These are phyloP conservation scores for Pomatostomus ruficeps DNA, from an alignment of 2,113 vertebrate species.

Conservation along the genomic window DNA sequence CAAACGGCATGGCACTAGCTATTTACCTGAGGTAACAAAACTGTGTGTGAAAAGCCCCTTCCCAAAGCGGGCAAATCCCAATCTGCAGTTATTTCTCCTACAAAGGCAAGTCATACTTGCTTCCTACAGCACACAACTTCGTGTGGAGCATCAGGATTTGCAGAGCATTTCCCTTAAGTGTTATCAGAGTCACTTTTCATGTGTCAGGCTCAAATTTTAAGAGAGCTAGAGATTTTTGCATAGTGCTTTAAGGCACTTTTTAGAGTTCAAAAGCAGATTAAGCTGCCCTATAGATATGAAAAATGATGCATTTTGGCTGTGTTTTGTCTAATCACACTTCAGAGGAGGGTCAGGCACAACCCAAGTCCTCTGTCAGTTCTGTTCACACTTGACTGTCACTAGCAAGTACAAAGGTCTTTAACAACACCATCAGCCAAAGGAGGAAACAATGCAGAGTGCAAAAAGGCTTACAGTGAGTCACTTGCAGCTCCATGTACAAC, in stretches of 20 bases:
- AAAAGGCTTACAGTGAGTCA: slow-evolving; percentile 12
- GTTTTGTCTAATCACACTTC: not conserved
- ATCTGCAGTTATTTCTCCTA: not conserved
- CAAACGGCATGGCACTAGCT: not conserved
- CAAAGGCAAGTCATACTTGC: not conserved
- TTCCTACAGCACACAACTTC: not conserved
- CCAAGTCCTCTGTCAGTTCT: not conserved
- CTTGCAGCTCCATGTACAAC: not conserved
- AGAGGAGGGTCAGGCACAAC: not conserved
- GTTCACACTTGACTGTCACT: not conserved
- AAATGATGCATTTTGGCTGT: not conserved
- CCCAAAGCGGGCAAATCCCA: not conserved
- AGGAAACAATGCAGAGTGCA: not conserved
- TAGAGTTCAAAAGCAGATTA: not conserved
- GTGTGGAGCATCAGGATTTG: not conserved
- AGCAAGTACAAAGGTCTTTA: slow-evolving; percentile 13
- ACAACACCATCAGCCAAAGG: not conserved
- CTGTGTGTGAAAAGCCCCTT: not conserved
- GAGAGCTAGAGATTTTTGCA: not conserved
- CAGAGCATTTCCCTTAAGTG: not conserved
- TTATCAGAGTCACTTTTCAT: not conserved
- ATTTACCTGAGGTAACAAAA: not conserved
- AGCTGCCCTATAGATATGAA: not conserved
- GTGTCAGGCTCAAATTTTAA: not conserved
- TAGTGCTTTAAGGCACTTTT: not conserved